A percentile compares a stretch with the other conserved stretches of the same genome.
These are phyloP conservation scores for Struthio camelus DNA, from an alignment of 2,113 vertebrate species.

Conservation along the genomic window DNA sequence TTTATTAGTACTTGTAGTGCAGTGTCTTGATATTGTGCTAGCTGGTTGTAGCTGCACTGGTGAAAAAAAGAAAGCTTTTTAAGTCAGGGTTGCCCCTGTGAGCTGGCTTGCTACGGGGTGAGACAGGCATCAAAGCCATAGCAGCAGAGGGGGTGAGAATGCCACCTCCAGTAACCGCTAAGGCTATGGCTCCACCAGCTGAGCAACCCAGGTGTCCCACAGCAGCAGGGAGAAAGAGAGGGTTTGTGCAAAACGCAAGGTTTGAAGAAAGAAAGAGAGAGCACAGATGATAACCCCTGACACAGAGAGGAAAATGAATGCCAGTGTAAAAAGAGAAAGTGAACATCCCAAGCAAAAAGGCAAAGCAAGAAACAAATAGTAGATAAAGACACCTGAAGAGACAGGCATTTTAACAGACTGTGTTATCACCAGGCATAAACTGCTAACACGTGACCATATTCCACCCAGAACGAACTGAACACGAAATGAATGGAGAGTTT, in stretches of 20 bases:
- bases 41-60: neutral
- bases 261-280: neutral
- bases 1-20: neutral
- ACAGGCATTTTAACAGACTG: neutral
- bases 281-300: neutral
- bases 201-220: neutral
- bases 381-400: neutral
- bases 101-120: neutral
- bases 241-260: neutral
- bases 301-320: neutral
- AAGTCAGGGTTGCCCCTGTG: neutral
- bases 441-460: neutral
- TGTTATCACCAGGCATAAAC: neutral
- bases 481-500: neutral
- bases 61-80: neutral
- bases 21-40: fast-evolving
- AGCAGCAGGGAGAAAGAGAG: neutral
- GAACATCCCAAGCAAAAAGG: neutral
- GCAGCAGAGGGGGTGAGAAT: neutral
- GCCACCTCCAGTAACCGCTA: neutral
- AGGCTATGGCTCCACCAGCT: neutral
- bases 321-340: neutral
- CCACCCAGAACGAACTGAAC: neutral
- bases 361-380: neutral
- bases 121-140: neutral